phyloP scores from a whole-genome alignment of 2,797 vertebrate genomes.

The Diglossa cyanea region DNA sequence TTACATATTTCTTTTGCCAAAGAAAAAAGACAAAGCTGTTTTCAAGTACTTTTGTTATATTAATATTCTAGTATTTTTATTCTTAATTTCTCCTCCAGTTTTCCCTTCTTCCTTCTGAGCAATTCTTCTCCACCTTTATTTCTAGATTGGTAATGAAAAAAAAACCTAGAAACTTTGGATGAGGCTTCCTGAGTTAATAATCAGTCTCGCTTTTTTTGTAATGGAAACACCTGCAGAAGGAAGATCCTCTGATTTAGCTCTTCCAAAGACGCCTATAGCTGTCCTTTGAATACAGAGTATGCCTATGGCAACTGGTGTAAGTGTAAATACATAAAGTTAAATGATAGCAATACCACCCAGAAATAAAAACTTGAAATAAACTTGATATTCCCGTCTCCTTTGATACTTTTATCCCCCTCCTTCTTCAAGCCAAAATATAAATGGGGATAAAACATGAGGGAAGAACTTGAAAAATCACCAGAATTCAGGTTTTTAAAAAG shows the following conservation, averaged over 20 bases:
- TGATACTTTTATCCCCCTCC: accelerated
- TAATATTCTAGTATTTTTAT: neutral
- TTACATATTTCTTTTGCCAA: neutral
- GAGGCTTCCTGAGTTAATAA: neutral
- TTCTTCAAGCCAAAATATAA: neutral
- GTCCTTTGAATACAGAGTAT: conserved; percentile 17
- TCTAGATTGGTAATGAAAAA: neutral
- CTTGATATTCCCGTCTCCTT: neutral
- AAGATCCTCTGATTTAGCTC: conserved; percentile 13
- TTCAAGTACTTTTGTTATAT: neutral
- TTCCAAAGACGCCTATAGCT: conserved; percentile 5
- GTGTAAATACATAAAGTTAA: neutral
- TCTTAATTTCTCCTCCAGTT: neutral
- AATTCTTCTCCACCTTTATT: neutral
- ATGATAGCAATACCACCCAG: conserved; percentile 23
- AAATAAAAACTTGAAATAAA: conserved; percentile 14
- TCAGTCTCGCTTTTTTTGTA: neutral
- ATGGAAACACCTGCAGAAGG: neutral
- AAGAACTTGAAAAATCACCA: neutral
- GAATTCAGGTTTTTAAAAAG: neutral
- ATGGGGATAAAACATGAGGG: neutral
- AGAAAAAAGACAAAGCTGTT: neutral
- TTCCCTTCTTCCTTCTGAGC: neutral
- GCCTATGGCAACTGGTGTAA: conserved; percentile 23
- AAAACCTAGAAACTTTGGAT: neutral